Evolutionary conservation across 1,140 invertebrate species (phyloP), one percentile per base, ranked within the genome.

Genomic region (Calliopsis andreniformis): DNA sequence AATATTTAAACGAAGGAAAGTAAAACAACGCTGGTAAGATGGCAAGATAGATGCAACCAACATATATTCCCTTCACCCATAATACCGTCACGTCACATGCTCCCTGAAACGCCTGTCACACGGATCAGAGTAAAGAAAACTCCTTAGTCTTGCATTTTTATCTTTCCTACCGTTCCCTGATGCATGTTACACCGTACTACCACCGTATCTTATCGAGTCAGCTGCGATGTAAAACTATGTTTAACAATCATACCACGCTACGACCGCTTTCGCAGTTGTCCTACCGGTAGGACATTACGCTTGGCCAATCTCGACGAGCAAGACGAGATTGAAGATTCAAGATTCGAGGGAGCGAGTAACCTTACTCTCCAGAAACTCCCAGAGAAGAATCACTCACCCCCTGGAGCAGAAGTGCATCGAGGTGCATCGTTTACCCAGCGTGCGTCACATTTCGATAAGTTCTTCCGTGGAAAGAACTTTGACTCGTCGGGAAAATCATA

Each of bases 181-280:
- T 47, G 71, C 39, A 10, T 42, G 39, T 62, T 32, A 25, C 59
- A 55, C 55, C 59, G n/a, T 12, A 32, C 43, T 20, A 32, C 59
- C 42, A 20, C 53, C 23, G 23, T 42, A 16, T 56, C 25, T 43
- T 78, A 72, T 78, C 76, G 0, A 43, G 1, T 32, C 56, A 43
- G n/a, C 35, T 25, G 16, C 20, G 75, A 73, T 62, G 76, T 78
- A 73, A 78, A 78, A 45, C 59, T 75, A 66, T 47, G 28, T 73
- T 61, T 53, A 75, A 78, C 55, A 53, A 67, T 45, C 35, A 8
- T 43, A 47, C n/a, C 25, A 47, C 28, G 28, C 1, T 3, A n/a
- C 32, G 43, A 55, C 59, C 49, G 70, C 70, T 61, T 75, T 73
- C 43, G 66, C 51, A 61, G 70, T 66, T 49, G 49, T 30, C 61